These are phyloP conservation scores for Orestias chungarensis DNA, from an alignment of 2,797 vertebrate genomes.

Conservation along the genomic window DNA sequence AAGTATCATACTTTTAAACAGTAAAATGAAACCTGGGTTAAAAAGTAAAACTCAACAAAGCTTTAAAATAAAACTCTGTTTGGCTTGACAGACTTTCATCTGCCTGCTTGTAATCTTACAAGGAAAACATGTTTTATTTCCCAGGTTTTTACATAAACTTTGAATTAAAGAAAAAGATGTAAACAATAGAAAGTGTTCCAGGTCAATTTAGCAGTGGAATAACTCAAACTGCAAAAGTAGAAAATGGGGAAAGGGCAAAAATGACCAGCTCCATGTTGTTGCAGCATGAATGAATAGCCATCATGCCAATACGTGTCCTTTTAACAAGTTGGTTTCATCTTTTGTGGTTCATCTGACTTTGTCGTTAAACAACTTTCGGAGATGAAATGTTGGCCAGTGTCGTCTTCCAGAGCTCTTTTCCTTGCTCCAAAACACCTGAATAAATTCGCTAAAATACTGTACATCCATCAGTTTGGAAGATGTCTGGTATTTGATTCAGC, in stretches of 20 bases:
- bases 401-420: no score
- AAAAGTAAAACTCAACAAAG: background rate
- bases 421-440: background rate
- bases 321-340: background rate
- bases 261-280: background rate
- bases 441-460: background rate
- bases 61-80: background rate
- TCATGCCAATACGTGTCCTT: background rate
- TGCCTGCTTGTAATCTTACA: background rate
- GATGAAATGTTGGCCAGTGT: background rate
- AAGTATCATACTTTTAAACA: slow-evolving; percentile 44
- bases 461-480: background rate
- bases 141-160: background rate
- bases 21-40: background rate
- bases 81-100: background rate
- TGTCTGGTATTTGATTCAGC: background rate
- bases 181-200: background rate
- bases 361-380: background rate
- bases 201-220: background rate
- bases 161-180: background rate
- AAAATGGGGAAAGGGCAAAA: background rate
- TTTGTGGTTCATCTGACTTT: background rate
- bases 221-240: no score
- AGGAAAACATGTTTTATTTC: background rate
- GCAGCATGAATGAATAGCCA: background rate